Base-by-base conservation (phyloP, 2,797 vertebrate genomes). In the Anguilla anguilla region DNA sequence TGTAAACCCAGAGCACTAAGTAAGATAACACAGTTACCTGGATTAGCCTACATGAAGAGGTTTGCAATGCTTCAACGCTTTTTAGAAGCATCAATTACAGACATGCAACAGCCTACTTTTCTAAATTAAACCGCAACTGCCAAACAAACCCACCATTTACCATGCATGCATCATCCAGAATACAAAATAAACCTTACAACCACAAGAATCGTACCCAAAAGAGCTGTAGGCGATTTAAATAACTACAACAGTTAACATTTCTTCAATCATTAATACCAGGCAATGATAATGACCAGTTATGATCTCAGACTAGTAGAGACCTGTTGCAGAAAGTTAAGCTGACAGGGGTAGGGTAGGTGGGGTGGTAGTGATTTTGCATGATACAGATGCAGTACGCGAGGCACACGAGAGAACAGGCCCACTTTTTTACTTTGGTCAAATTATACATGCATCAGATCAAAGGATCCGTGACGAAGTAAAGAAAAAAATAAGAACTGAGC, bases 391-490 rank as follows among this genome's bases (percentile, higher is more conserved):
- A 64, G 57, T 53, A 85, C 17, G 17, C 17, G 9, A 39, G 46
- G 7, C 83, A 31, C 61, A 69, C 4, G 43, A 64, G 57, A 85
- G 57, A 67, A 59, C 57, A 17, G 17, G 57, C 57, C 35, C 22
- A 28, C 3, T 25, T 85, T 85, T 61, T 22, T 13, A 28, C 28
- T 43, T 85, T 61, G 61, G 84, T 9, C 61, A 39, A 64, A 67
- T 85, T 61, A 35, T 61, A 39, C 19, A 85, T 83, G 82, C 49
- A 83, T 51, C 82, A 83, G 22, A 19, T 43, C 31, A 15, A 67
- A 67, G 61, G 61, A 67, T 5, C 22, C 55, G 49, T 51, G 49
- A n/a, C 22, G 2, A 49, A 83, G 82, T n/a, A 83, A 13, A 15
- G 13, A 51, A n/a, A 51, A 83, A 83, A 53, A 83, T 25, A 67